Evolutionary conservation across 2,888 invertebrate species (phyloP).

Genomic region (Tortrix viridana): DNA sequence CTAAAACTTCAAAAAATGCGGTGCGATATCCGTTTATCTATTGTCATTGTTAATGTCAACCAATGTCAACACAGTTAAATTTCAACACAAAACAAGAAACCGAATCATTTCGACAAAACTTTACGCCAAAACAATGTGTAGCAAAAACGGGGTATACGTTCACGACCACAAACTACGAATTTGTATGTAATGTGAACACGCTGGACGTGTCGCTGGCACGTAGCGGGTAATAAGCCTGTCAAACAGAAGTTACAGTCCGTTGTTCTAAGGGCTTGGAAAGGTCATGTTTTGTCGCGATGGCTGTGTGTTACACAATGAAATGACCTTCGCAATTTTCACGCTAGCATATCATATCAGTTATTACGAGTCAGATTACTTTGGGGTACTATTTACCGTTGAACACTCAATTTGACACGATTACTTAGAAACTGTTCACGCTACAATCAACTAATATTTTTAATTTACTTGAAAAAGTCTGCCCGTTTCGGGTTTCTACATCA

Average conservation of each 20-base stretch:
- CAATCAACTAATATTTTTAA: too few species aligned
- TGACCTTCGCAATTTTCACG: conserved; percentile 34
- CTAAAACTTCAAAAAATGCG: conserved; percentile 7
- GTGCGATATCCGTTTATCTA: not conserved
- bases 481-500: too few species aligned
- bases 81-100: conserved; percentile 4
- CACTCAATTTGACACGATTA: not conserved
- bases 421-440: not conserved
- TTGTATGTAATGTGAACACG: too few species aligned
- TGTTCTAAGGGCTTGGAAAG: conserved; percentile 36
- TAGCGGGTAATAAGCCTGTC: conserved; percentile 17
- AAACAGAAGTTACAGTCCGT: conserved; percentile 30
- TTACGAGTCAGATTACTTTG: not conserved
- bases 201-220: too few species aligned
- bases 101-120: conserved; percentile 5
- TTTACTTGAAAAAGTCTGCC: too few species aligned
- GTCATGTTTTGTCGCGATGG: conserved; percentile 28
- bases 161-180: too few species aligned
- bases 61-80: not conserved
- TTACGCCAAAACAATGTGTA: conserved; percentile 28
- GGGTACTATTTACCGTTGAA: not conserved
- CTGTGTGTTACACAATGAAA: conserved; percentile 28
- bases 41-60: not conserved
- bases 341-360: not conserved
- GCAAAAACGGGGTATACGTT: conserved; percentile 28